Percentiles rank a stretch among this genome's conserved stretches.
Conservation (phyloP, 2,888 invertebrate species). For the Melipona beecheii region DNA sequence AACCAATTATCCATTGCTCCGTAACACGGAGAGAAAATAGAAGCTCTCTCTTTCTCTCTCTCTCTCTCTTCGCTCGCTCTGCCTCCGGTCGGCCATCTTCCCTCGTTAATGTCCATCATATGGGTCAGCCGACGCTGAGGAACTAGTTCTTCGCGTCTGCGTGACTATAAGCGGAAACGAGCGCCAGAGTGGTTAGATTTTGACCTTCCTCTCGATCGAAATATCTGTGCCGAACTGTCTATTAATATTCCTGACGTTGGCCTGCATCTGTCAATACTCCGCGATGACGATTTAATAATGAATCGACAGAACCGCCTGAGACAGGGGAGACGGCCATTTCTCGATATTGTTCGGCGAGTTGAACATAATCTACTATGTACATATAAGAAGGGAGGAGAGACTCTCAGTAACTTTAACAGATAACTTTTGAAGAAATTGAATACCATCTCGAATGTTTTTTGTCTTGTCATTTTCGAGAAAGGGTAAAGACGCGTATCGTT, state of each 20-base stretch:
- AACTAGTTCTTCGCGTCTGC: conserved; percentile 61
- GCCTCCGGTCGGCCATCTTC: conserved; percentile 43
- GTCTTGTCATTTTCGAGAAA: too few species aligned
- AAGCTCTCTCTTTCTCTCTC: background rate
- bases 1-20: conserved; percentile 74
- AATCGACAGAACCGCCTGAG: background rate
- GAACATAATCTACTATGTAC: background rate
- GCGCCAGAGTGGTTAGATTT: conserved; percentile 18
- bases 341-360: background rate
- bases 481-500: too few species aligned
- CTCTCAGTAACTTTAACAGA: background rate
- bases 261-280: conserved; percentile 43
- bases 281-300: conserved; percentile 32
- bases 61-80: conserved; percentile 1
- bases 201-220: conserved; percentile 31
- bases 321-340: background rate
- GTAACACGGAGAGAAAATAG: conserved; percentile 64
- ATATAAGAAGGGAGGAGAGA: background rate
- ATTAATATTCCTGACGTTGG: conserved; percentile 40
- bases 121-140: conserved; percentile 50
- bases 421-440: too few species aligned
- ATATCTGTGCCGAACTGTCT: conserved; percentile 32
- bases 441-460: too few species aligned
- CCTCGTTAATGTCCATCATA: conserved; percentile 58
- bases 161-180: conserved; percentile 45